Conservation (phyloP, 1,140 invertebrate genomes). For the Lepidurus arcticus region DNA sequence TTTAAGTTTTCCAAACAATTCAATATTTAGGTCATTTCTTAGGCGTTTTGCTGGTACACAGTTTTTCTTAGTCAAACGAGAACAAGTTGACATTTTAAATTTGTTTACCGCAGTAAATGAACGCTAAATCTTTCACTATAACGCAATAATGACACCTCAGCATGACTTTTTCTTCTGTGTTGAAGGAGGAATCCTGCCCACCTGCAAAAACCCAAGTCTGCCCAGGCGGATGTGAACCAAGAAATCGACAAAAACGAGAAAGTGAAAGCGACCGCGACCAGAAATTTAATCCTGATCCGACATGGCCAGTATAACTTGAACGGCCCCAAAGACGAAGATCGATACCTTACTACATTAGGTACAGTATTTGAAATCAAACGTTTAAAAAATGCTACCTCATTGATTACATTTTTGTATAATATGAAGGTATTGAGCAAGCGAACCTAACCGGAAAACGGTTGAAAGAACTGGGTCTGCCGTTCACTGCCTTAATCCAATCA, state of each 20-base stretch:
- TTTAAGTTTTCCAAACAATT: too few relatives aligned
- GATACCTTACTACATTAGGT: constrained; percentile 73
- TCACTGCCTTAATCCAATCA: constrained; percentile 70
- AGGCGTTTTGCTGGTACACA: too few relatives aligned
- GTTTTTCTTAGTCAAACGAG: too few relatives aligned
- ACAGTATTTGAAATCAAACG: constrained; percentile 31
- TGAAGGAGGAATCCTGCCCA: constrained; percentile 65
- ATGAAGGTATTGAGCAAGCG: constrained; percentile 71
- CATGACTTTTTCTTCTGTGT: constrained; percentile 38
- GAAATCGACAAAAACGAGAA: constrained; percentile 39
- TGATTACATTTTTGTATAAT: constrained; percentile 23
- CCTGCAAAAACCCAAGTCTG: constrained; percentile 59
- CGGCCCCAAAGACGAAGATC: constrained; percentile 66
- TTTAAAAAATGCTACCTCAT: constrained; percentile 29
- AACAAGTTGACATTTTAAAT: too few relatives aligned
- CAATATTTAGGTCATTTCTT: too few relatives aligned
- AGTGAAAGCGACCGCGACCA: constrained; percentile 60
- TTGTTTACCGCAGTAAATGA: too few relatives aligned
- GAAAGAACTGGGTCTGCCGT: constrained; percentile 67
- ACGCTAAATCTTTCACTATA: neutral
- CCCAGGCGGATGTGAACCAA: constrained; percentile 42
- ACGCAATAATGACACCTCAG: constrained; percentile 25
- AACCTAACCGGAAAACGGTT: constrained; percentile 70
- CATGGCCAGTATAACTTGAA: constrained; percentile 88
- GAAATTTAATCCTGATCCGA: constrained; percentile 84